phyloP scores from a whole-genome alignment of 2,888 invertebrate genomes.

The Eilema griseolum region DNA sequence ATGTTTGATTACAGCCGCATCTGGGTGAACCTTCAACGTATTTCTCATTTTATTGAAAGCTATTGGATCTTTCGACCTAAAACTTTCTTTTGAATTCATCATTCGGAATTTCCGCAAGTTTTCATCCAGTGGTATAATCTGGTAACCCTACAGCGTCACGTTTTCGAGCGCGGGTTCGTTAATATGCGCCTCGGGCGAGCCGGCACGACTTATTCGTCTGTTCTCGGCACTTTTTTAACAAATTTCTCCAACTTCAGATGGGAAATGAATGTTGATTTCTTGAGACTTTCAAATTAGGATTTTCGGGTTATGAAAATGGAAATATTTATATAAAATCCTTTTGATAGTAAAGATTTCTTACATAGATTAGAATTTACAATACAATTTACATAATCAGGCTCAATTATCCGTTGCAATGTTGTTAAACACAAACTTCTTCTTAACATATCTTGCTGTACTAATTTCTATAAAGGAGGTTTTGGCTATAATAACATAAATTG shows the following conservation, averaged over 20 bases:
- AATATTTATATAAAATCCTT: conserved; percentile 27
- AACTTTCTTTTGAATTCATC: conserved; percentile 24
- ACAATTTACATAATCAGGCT: background rate
- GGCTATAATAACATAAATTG: background rate
- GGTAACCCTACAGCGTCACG: conserved; percentile 44
- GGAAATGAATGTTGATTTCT: conserved; percentile 58
- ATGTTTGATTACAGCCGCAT: background rate
- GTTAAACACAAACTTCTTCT: background rate
- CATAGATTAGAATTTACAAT: background rate
- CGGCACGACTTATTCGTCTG: conserved; percentile 59
- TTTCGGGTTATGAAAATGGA: conserved; percentile 42
- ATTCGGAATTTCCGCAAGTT: conserved; percentile 18
- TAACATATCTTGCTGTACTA: background rate
- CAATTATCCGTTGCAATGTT: background rate
- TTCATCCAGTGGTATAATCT: conserved; percentile 27
- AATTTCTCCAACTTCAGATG: conserved; percentile 57
- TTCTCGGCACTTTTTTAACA: conserved; percentile 66
- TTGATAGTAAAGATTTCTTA: background rate
- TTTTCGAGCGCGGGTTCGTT: conserved; percentile 56
- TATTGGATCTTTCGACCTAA: conserved; percentile 6
- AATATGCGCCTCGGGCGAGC: conserved; percentile 64
- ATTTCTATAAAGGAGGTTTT: background rate
- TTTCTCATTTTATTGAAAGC: conserved; percentile 6
- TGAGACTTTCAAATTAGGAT: conserved; percentile 45
- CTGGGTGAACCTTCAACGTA: background rate